Evolutionary conservation across 2,888 invertebrate genomes (phyloP).

Genomic region (Antheraea yamamai): DNA sequence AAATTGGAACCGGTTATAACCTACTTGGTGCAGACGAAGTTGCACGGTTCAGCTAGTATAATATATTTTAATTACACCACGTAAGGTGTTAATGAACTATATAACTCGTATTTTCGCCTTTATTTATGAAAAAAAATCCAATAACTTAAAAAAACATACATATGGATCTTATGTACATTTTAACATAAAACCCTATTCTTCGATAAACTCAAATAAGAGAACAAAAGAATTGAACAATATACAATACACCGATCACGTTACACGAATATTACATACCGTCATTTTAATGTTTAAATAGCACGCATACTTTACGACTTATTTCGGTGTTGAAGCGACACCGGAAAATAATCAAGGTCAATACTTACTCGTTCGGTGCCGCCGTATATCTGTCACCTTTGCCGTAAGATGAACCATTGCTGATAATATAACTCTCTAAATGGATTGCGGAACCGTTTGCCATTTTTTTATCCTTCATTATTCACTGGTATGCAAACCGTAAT

Average conservation of each 20-base stretch:
- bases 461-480: conserved; percentile 57
- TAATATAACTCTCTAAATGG: conserved; percentile 36
- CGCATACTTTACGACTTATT: not conserved
- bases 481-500: conserved; percentile 31
- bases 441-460: conserved; percentile 59
- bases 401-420: conserved; percentile 64
- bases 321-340: conserved; percentile 19
- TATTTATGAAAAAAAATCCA: not conserved
- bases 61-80: no score
- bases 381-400: conserved; percentile 75
- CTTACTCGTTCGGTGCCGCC: conserved; percentile 77
- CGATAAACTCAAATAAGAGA: not conserved
- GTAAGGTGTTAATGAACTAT: no score
- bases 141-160: conserved; percentile 1
- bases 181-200: no score
- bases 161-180: not conserved
- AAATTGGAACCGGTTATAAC: no score
- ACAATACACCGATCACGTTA: not conserved
- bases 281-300: conserved; percentile 20
- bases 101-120: no score
- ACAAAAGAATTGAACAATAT: not conserved
- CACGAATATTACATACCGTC: conserved; percentile 24
- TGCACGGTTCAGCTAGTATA: no score
- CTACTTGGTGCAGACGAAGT: no score
- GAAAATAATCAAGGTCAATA: conserved; percentile 35